Evolutionary conservation across 2,113 vertebrate genomes (phyloP).

Genomic region (Malurus cyaneus): DNA sequence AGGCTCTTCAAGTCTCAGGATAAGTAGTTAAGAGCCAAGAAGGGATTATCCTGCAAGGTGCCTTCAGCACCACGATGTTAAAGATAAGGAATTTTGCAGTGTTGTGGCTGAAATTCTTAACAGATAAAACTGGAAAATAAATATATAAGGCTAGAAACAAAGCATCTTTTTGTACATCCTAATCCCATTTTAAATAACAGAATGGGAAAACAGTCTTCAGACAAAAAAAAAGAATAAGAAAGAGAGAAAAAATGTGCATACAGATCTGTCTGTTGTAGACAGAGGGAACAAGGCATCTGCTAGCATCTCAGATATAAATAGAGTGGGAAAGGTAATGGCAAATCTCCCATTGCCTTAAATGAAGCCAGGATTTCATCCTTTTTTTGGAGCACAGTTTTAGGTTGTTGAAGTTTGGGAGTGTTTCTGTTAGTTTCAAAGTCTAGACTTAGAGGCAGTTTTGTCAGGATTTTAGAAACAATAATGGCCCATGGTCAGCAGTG

Average conservation of each 20-base stretch:
- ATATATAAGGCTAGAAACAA: background rate
- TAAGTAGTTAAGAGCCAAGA: background rate
- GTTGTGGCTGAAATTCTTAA: background rate
- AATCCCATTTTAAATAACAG: background rate
- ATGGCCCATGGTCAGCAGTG: background rate
- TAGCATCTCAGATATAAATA: conserved; percentile 44
- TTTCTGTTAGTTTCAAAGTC: background rate
- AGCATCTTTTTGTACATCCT: background rate
- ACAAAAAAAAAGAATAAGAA: background rate
- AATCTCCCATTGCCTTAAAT: conserved; percentile 44
- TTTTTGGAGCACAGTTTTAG: conserved; percentile 28
- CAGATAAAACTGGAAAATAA: background rate
- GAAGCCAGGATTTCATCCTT: conserved; percentile 48
- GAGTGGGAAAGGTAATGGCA: conserved; percentile 68
- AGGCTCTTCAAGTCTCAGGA: background rate
- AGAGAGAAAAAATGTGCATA: background rate
- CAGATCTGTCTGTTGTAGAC: conserved; percentile 31
- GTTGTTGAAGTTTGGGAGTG: background rate
- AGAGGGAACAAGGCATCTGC: conserved; percentile 62
- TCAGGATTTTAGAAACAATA: background rate
- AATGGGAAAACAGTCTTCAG: background rate
- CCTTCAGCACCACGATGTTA: background rate
- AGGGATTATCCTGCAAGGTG: background rate
- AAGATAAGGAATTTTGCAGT: background rate
- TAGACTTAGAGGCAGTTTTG: background rate